Evolutionary conservation across 2,888 invertebrate genomes (phyloP), one percentile per base, ranked within the genome.

Genomic region (Cyclophora punctaria): DNA sequence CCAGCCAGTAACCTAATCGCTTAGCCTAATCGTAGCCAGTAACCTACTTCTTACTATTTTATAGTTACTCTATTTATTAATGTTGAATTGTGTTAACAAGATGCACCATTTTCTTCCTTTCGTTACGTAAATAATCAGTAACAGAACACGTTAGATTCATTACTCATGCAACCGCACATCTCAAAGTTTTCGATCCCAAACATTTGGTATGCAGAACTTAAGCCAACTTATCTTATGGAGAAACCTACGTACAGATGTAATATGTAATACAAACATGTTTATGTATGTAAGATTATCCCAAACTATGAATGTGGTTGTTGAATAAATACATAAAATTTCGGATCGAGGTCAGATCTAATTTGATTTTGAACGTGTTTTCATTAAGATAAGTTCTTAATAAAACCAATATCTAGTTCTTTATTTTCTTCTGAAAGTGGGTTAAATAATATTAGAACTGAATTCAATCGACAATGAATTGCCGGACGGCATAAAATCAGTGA

Each of bases 181-280:
- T 53, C 57, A 67, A 80, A 80, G 70, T 79, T 78, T 65, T 58
- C 65, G 69, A 71, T 70, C 69, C 71, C 67, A 61, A 66, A 62
- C 66, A 73, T 73, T 78, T 75, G 73, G 72, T 74, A 76, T 77
- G 73, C 75, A 64, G 63, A 77, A 78, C 71, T 75, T 72, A 71
- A 56, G 53, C 60, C 56, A 75, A 76, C 73, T 75, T 75, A 66
- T 71, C 69, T 68, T 58, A 49, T 53, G 54, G 59, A 58, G 55
- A 45, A 56, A 42, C 41, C 37, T 48, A 37, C 43, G 48, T 49
- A 48, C 34, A 34, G n/a, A n/a, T 43, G 49, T 47, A 46, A 48
- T 54, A 49, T 49, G n/a, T n/a, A n/a, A 20, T 41, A 34, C 35
- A 48, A 52, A 52, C 46, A 37, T 37, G 35, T 45, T 54, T 54